Evolutionary conservation across 2,797 vertebrate genomes (phyloP), one percentile per base, ranked within the genome.

Genomic region (Clarias laeviceps): DNA sequence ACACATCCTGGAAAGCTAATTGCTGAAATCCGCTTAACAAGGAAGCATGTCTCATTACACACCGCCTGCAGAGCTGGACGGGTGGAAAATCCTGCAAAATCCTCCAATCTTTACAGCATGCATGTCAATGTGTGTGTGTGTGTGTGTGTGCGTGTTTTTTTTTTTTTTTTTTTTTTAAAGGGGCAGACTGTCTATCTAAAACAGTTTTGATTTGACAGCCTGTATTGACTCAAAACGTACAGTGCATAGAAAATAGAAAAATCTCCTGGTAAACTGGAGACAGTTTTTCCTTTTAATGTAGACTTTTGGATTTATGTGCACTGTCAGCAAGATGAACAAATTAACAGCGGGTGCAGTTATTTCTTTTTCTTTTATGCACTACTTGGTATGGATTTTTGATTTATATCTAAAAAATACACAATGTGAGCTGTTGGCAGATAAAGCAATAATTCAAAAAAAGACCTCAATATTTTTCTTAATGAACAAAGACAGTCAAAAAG

Each of bases 21-120:
- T 90, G 91, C 88, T 84, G 84, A 91, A 94, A 93, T 92, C 90
- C 86, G 86, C 92, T 93, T 91, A 92, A 93, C 91, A 91, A 92
- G 90, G 87, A 88, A 85, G 88, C 92, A 90, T 88, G 91, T 92
- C 86, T 91, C 89, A 92, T 93, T 93, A 92, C 92, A 90, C 91
- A 89, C 84, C 62, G 85, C 91, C 90, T 86, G 81, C 88, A 89
- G 89, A 84, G 89, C 89, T 72, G 74, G 84, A 90, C 85, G 84
- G 70, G 85, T 87, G 82, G 89, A 89, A 90, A 86, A 85, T 87
- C 87, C 82, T 9, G 84, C 80, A 69, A 83, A 72, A 92, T 92
- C 91, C 84, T 70, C 37, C 40, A 27, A 11, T 80, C 61, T 45
- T 65, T 34, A 82, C 70, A 82, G 54, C 54, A 24, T 37, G 65